phyloP scores from a whole-genome alignment of 2,888 invertebrate genomes.

The Luperina testacea region DNA sequence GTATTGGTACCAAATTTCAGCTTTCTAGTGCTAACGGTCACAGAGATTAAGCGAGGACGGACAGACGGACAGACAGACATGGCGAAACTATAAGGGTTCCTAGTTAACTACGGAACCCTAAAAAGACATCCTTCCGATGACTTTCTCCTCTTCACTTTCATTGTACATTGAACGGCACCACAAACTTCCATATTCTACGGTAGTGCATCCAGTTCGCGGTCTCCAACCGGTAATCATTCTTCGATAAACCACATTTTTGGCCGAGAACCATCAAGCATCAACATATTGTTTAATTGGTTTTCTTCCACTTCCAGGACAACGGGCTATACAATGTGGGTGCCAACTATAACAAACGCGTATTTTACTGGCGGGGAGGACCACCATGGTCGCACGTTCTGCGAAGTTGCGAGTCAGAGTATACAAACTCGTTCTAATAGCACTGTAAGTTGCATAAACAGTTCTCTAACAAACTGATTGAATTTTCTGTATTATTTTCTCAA shows the following conservation, averaged over 20 bases:
- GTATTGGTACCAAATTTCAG: too few species aligned
- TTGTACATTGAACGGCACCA: not conserved
- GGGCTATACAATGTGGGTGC: constrained; percentile 58
- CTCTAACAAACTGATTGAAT: not conserved
- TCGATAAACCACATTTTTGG: not conserved
- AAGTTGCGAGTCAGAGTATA: constrained; percentile 80
- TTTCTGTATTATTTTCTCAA: not conserved
- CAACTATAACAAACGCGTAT: not conserved
- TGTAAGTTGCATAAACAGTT: constrained; percentile 18
- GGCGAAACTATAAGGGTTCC: too few species aligned
- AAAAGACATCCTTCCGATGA: not conserved
- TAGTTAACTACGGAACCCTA: too few species aligned
- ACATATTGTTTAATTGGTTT: not conserved
- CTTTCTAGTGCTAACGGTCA: too few species aligned
- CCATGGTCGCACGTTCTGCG: constrained; percentile 78
- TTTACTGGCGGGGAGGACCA: constrained; percentile 67
- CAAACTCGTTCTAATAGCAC: constrained; percentile 46
- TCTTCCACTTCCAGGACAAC: constrained; percentile 74
- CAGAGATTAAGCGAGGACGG: too few species aligned
- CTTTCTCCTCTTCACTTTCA: not conserved
- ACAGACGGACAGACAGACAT: too few species aligned
- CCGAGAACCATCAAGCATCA: not conserved
- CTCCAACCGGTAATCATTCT: not conserved
- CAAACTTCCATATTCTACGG: not conserved
- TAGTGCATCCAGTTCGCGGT: not conserved